A percentile compares a stretch with the other conserved stretches of the same genome.
These are phyloP conservation scores for Rotaria macrura DNA, from an alignment of 2,888 invertebrate genomes.

Conservation along the genomic window DNA sequence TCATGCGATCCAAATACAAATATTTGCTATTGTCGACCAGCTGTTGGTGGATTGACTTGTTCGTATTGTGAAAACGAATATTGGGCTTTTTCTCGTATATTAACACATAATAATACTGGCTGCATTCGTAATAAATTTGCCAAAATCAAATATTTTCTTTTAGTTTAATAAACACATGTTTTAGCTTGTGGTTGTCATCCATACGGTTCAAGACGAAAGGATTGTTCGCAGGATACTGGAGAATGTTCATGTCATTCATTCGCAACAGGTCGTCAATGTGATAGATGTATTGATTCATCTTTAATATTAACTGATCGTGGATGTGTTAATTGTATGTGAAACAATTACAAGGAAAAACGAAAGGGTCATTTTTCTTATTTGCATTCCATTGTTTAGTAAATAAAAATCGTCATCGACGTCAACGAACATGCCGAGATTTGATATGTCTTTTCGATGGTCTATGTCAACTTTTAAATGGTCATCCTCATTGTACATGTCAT, in stretches of 20 bases:
- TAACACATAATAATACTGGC: conserved; percentile 13
- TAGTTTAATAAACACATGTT: too few species aligned
- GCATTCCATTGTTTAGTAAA: background rate
- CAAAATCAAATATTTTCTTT: background rate
- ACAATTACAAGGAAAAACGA: too few species aligned
- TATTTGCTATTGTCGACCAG: conserved; percentile 7
- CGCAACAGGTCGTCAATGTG: background rate
- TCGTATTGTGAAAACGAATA: conserved; percentile 18
- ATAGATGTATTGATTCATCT: background rate
- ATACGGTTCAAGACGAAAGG: background rate
- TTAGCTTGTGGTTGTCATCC: conserved; percentile 20
- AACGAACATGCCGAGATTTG: background rate
- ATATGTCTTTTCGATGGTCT: background rate
- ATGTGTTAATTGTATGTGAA: background rate
- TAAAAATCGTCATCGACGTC: background rate
- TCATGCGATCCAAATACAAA: background rate
- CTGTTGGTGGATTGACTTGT: background rate
- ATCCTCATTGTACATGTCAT: background rate
- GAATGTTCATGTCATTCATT: background rate
- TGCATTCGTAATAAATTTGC: background rate
- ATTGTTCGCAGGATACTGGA: background rate
- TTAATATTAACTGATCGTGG: background rate
- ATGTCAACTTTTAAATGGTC: background rate
- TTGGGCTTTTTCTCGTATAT: conserved; percentile 7
- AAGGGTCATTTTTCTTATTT: background rate